A percentile compares a stretch with the other conserved stretches of the same genome.
phyloP scores from a whole-genome alignment of 2,113 vertebrate species.

The Thinocorus orbignyianus region DNA sequence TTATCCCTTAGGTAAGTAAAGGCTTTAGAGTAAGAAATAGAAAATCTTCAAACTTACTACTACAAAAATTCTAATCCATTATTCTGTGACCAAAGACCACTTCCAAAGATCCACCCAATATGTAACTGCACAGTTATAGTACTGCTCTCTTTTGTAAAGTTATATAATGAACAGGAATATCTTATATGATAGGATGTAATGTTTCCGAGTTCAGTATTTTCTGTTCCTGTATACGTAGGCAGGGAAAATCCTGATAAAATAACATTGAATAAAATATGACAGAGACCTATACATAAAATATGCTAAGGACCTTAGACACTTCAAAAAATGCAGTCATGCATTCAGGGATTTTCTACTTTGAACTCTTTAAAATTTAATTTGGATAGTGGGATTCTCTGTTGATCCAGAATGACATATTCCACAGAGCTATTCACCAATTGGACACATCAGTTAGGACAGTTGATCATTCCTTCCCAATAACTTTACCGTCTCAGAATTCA shows the following conservation, averaged over 20 bases:
- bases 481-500: neutral
- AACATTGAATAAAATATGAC: neutral
- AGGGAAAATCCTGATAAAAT: neutral
- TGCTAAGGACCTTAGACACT: neutral
- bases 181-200: neutral
- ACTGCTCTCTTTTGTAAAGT: neutral
- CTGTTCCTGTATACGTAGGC: neutral
- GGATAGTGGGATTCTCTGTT: neutral
- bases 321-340: neutral
- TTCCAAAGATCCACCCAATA: neutral
- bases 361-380: neutral
- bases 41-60: neutral
- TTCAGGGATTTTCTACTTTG: neutral
- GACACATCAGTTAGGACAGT: neutral
- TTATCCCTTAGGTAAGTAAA: neutral
- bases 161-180: neutral
- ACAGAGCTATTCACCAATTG: neutral
- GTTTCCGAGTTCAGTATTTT: neutral
- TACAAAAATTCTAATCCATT: neutral
- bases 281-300: neutral
- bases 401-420: neutral
- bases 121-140: accelerated
- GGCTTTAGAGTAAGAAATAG: neutral
- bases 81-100: neutral
- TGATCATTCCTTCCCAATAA: neutral